A percentile compares a stretch with the other conserved stretches of the same genome.
These are phyloP conservation scores for Hydropotes inermis DNA, from an alignment of 2,113 vertebrate genomes.

Conservation along the genomic window DNA sequence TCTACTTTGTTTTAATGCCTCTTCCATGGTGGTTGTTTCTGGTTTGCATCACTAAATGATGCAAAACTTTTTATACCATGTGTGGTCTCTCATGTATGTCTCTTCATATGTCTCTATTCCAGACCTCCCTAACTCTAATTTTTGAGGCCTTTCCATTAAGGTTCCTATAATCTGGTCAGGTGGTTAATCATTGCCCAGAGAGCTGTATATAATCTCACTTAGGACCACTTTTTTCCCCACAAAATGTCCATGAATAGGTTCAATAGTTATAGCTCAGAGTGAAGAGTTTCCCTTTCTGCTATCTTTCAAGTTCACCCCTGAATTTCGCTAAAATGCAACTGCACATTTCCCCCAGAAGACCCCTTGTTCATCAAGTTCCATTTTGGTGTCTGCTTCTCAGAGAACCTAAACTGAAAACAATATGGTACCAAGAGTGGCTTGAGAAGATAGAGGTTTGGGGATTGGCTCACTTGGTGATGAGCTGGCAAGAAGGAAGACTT, in stretches of 20 bases:
- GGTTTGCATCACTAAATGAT: background rate
- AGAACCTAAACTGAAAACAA: background rate
- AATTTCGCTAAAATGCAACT: background rate
- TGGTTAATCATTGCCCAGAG: background rate
- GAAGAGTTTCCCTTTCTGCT: background rate
- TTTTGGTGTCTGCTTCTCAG: background rate
- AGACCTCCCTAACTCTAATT: background rate
- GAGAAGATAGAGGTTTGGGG: background rate
- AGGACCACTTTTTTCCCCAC: background rate
- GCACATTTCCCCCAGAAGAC: background rate
- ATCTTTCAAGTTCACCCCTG: background rate
- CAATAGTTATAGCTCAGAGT: background rate
- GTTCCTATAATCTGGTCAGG: background rate
- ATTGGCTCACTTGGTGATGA: background rate
- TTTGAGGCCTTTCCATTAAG: background rate
- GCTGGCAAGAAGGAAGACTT: background rate
- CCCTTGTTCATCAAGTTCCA: background rate
- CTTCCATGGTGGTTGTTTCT: background rate
- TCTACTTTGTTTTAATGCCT: background rate
- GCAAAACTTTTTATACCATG: background rate
- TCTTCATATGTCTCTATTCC: background rate
- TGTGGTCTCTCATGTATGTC: background rate
- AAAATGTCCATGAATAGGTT: background rate
- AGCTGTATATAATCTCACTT: background rate
- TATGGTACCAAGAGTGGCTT: background rate